A percentile compares a stretch with the other conserved stretches of the same genome.
Conservation (phyloP, 2,113 vertebrate species). For the Ammospiza caudacuta region DNA sequence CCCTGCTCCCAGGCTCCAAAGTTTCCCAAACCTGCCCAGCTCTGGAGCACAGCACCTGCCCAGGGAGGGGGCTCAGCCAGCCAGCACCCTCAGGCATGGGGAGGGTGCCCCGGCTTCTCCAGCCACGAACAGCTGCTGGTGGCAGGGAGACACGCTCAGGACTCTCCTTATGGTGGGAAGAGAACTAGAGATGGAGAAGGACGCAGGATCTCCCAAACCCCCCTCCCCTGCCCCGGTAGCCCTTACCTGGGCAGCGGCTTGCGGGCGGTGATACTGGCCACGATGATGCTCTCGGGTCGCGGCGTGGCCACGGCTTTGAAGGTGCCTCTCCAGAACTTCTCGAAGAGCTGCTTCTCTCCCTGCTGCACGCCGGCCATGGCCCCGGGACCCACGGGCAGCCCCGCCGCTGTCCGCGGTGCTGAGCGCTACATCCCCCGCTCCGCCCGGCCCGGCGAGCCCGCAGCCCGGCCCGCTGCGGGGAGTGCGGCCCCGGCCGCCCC, state of each 20-base stretch:
- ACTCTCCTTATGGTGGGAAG: background rate
- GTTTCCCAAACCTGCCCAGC: background rate
- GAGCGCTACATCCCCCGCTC: conserved; percentile 30
- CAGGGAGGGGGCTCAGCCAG: background rate
- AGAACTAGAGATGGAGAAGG: background rate
- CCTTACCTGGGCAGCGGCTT: conserved; percentile 85
- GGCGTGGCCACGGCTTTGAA: conserved; percentile 97
- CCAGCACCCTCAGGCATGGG: background rate
- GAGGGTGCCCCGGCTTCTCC: background rate
- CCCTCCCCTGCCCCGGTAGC: background rate
- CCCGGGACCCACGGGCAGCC: background rate
- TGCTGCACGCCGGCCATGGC: conserved; percentile 79
- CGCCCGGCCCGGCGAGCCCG: background rate
- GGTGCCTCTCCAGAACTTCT: conserved; percentile 98
- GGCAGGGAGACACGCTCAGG: fast-evolving
- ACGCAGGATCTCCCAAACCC: background rate
- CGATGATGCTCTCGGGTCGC: conserved; percentile 90
- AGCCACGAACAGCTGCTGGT: background rate
- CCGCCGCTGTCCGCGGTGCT: conserved; percentile 73
- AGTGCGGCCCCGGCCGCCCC: background rate
- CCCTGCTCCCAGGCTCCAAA: background rate
- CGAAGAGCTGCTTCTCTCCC: conserved; percentile 95
- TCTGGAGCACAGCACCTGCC: background rate
- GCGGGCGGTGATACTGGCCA: conserved; percentile 90
- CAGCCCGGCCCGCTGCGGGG: background rate